Evolutionary conservation across 2,797 vertebrate genomes (phyloP).

Genomic region (Stomatorhinus walkeri): DNA sequence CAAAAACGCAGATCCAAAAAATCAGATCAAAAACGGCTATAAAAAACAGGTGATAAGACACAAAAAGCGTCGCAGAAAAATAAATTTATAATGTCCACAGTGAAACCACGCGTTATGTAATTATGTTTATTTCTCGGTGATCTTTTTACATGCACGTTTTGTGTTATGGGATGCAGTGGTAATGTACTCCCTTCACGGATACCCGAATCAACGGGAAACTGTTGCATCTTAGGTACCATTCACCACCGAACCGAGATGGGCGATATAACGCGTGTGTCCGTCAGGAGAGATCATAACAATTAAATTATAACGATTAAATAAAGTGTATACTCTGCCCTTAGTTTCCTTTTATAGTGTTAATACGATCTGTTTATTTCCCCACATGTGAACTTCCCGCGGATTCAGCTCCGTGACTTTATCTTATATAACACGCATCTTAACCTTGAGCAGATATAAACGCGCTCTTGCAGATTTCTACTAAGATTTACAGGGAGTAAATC

Average conservation of each 20-base stretch:
- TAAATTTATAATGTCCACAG: not conserved
- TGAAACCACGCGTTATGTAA: not conserved
- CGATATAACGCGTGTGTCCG: not conserved
- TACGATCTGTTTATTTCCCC: not conserved
- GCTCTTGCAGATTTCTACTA: slow-evolving; percentile 28
- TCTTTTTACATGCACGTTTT: not conserved
- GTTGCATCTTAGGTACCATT: slow-evolving; percentile 38
- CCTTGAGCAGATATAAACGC: slow-evolving; percentile 25
- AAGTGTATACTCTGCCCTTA: not conserved
- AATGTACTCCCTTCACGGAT: not conserved
- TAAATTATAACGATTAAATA: not conserved
- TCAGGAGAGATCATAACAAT: not conserved
- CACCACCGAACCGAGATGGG: not conserved
- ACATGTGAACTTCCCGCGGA: not conserved
- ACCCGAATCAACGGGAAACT: slow-evolving; percentile 32
- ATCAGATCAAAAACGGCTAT: not conserved
- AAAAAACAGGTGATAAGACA: not conserved
- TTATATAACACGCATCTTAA: slow-evolving; percentile 14
- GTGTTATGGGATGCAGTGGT: not conserved
- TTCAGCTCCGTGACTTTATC: slow-evolving; percentile 16
- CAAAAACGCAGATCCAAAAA: not conserved
- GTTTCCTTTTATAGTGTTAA: not conserved
- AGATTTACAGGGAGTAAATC: slow-evolving; percentile 17
- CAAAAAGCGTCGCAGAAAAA: not conserved
- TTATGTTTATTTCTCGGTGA: not conserved